Conservation (phyloP, 2,113 vertebrate species). For the Pterocles burchelli region DNA sequence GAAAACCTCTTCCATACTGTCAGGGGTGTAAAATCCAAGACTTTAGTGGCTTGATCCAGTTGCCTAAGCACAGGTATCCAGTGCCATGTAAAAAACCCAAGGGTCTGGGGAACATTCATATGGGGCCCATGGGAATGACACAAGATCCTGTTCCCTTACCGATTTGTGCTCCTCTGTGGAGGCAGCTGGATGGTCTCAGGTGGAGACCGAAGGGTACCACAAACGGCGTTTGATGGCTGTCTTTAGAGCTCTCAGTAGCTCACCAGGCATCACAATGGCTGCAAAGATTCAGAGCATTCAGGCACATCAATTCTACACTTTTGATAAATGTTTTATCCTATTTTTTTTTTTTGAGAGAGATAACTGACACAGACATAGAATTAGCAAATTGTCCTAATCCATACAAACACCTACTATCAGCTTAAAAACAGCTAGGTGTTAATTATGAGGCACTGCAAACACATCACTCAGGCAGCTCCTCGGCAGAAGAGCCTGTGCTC, state of each 20-base stretch:
- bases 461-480: neutral
- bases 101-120: neutral
- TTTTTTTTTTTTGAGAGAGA: constrained; percentile 18
- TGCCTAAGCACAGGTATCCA: neutral
- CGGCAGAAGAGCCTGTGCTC: neutral
- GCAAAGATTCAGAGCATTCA: neutral
- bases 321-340: neutral
- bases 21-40: neutral
- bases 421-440: neutral
- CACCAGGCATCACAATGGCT: neutral
- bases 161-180: neutral
- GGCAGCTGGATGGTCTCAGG: neutral
- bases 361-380: neutral
- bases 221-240: fast-evolving
- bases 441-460: constrained; percentile 18
- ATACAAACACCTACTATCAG: neutral
- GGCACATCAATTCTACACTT: neutral
- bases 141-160: neutral
- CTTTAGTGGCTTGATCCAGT: neutral
- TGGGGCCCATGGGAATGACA: neutral
- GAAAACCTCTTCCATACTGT: neutral
- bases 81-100: neutral
- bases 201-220: fast-evolving
- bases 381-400: constrained; percentile 8
- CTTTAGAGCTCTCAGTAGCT: neutral